A percentile compares a stretch with the other conserved stretches of the same genome.
Evolutionary conservation across 92 coral and sea anemone species (phyloP).

Genomic region (Porites evermanni): DNA sequence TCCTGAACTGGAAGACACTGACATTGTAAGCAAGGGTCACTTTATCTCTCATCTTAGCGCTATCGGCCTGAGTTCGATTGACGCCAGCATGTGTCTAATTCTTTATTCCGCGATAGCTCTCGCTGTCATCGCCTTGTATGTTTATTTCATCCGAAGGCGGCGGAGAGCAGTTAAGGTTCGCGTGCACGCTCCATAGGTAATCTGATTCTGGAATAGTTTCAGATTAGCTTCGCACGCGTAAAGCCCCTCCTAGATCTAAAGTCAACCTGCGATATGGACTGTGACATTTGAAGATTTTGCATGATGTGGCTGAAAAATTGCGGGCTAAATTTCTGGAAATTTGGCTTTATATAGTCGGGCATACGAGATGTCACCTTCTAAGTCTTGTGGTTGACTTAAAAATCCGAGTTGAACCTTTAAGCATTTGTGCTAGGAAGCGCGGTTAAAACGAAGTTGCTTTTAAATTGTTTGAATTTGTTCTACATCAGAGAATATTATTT

Average conservation of each 20-base stretch:
- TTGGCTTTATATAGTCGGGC: neutral
- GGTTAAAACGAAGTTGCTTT: neutral
- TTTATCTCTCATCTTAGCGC: slow-evolving; percentile 54
- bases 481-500: neutral
- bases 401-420: neutral
- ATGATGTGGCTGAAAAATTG: too few relatives aligned
- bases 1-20: slow-evolving; percentile 83
- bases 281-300: neutral
- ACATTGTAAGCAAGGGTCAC: slow-evolving; percentile 85
- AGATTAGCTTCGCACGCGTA: neutral
- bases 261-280: neutral
- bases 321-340: too few relatives aligned
- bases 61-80: slow-evolving; percentile 80
- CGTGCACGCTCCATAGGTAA: slow-evolving; percentile 81
- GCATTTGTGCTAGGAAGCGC: neutral
- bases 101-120: slow-evolving; percentile 83
- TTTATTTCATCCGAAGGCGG: slow-evolving; percentile 90
- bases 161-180: slow-evolving; percentile 74
- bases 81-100: slow-evolving; percentile 93
- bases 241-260: neutral
- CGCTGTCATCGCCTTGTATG: slow-evolving; percentile 81
- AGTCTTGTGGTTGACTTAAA: neutral
- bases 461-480: neutral
- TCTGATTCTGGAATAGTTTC: neutral
- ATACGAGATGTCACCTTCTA: neutral